Evolutionary conservation across 2,888 invertebrate genomes (phyloP).

Genomic region (Automeris io): DNA sequence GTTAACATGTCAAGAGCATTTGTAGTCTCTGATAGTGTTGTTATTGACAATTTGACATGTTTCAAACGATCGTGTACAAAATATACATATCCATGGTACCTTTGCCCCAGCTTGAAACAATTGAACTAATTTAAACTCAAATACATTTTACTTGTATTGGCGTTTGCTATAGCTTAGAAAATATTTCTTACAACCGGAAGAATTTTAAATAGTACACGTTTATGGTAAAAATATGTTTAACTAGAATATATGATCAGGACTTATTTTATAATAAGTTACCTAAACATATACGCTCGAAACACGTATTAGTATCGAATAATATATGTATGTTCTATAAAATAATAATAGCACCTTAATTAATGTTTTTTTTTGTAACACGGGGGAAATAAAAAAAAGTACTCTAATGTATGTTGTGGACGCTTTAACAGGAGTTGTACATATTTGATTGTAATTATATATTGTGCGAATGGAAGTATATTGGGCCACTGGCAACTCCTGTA

Average conservation of each 20-base stretch:
- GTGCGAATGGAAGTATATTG: no score
- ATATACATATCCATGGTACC: slow-evolving; percentile 9
- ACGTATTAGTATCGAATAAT: no score
- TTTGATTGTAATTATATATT: no score
- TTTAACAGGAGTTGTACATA: no score
- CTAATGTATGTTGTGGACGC: no score
- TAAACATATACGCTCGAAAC: neutral
- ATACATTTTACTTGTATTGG: neutral
- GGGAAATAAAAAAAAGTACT: no score
- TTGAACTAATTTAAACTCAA: neutral
- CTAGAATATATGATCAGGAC: neutral
- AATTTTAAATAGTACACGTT: neutral
- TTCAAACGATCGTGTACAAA: slow-evolving; percentile 6
- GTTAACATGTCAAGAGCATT: slow-evolving; percentile 73
- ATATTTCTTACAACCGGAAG: neutral
- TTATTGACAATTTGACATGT: slow-evolving; percentile 45
- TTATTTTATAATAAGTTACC: neutral
- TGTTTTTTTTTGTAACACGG: no score
- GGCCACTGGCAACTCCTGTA: no score
- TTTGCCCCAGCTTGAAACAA: neutral
- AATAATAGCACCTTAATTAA: no score
- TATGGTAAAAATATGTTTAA: neutral
- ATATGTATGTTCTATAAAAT: neutral
- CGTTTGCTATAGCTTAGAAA: neutral
- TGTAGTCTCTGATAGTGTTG: slow-evolving; percentile 57